These are phyloP conservation scores for Typhlichthys eigenmanni DNA, from an alignment of 2,797 vertebrate genomes.

Conservation along the genomic window DNA sequence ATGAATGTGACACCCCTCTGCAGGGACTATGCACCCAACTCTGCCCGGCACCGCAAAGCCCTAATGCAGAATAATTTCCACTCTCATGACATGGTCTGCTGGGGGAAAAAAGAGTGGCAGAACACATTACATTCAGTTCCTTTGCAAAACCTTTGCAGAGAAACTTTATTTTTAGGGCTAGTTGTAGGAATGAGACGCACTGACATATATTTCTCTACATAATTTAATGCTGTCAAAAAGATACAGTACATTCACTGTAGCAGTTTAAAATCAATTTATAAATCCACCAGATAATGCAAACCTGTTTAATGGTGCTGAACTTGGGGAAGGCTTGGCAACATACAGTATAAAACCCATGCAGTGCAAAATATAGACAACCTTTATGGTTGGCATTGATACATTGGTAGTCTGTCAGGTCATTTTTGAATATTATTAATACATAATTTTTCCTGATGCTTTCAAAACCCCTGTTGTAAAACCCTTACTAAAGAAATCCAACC, in stretches of 20 bases:
- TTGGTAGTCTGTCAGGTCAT: no score
- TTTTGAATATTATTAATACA: no score
- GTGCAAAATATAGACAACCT: no score
- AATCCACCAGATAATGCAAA: conserved; percentile 37
- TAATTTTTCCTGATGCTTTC: no score
- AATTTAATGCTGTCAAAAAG: conserved; percentile 27
- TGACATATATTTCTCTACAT: conserved; percentile 4
- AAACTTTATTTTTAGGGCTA: conserved; percentile 7
- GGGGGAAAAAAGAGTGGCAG: conserved; percentile 37
- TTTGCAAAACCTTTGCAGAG: not conserved
- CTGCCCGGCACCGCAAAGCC: conserved; percentile 31
- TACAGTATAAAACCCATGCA: conserved; percentile 12
- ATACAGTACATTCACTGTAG: conserved; percentile 24
- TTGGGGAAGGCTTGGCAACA: conserved; percentile 19
- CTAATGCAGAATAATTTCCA: conserved; percentile 60
- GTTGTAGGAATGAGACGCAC: conserved; percentile 9
- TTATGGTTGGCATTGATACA: no score
- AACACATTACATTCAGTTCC: conserved; percentile 33
- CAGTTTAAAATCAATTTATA: conserved; percentile 30
- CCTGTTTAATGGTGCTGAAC: conserved; percentile 29
- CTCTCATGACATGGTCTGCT: conserved; percentile 55
- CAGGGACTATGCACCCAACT: conserved; percentile 41
- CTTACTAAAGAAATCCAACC: no score
- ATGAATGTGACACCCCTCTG: conserved; percentile 61
- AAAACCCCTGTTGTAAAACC: no score